Evolutionary conservation across 37 sponge, comb jelly and placozoan species (phyloP).

Genomic region (Cladorhizidae sp.): DNA sequence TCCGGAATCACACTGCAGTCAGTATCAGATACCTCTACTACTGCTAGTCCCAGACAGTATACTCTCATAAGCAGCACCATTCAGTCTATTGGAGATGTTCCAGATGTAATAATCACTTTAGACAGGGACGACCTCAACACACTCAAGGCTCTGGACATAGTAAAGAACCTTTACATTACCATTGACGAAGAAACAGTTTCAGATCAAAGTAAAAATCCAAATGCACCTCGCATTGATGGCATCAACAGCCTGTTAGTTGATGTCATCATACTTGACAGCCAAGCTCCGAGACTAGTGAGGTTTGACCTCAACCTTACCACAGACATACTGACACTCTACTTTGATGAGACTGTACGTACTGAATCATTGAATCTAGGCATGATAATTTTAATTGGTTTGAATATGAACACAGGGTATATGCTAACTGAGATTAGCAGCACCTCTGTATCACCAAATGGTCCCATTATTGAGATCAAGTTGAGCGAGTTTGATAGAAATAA

Average conservation of each 20-base stretch:
- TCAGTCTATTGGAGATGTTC: conserved; percentile 46
- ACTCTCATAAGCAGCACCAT: conserved; percentile 62
- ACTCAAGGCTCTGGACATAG: conserved; percentile 77
- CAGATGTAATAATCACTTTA: conserved; percentile 54
- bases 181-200: conserved; percentile 57
- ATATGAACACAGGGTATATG: conserved; percentile 32
- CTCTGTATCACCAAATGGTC: conserved; percentile 37
- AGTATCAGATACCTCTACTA: conserved; percentile 51
- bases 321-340: conserved; percentile 68
- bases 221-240: conserved; percentile 55
- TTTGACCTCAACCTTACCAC: conserved; percentile 81
- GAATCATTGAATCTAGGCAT: conserved; percentile 63
- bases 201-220: conserved; percentile 80
- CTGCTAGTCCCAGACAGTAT: conserved; percentile 32
- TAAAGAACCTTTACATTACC: conserved; percentile 58
- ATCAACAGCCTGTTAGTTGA: conserved; percentile 43
- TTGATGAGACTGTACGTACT: conserved; percentile 81
- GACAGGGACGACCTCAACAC: conserved; percentile 72
- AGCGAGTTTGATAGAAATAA: conserved; percentile 80
- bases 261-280: conserved; percentile 53
- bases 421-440: conserved; percentile 67
- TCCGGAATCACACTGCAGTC: conserved; percentile 64
- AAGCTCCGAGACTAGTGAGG: conserved; percentile 52
- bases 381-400: conserved; percentile 51
- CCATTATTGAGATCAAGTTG: conserved; percentile 58